Evolutionary conservation across 2,797 vertebrate species (phyloP).

Genomic region (Neosilurus mollespiculum): DNA sequence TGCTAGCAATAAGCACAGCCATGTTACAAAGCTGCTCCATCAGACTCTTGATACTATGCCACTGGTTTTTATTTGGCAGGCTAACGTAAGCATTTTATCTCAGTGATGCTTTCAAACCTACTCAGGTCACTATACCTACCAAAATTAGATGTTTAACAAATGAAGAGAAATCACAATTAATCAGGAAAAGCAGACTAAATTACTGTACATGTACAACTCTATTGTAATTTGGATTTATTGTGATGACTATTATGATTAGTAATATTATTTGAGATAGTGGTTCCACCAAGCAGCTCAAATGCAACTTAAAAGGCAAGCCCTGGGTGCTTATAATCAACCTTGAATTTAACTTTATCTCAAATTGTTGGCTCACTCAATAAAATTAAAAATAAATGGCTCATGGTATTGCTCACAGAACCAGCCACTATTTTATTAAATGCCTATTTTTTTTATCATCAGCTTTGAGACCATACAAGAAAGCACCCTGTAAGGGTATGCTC

Average conservation of each 20-base stretch:
- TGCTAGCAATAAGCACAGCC: constrained; percentile 20
- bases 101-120: too few relatives aligned
- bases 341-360: neutral
- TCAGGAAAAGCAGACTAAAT: neutral
- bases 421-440: neutral
- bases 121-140: neutral
- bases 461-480: neutral
- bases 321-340: too few relatives aligned
- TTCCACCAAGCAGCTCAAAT: neutral
- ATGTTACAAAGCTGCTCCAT: constrained; percentile 16
- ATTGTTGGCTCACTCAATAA: neutral
- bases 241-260: neutral
- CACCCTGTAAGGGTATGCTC: neutral
- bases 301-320: neutral
- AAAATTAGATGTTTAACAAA: neutral
- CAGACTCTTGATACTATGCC: constrained; percentile 9
- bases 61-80: constrained; percentile 10
- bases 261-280: neutral
- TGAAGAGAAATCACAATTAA: neutral
- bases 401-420: neutral
- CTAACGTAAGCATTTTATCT: neutral
- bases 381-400: neutral
- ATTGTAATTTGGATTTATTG: neutral
- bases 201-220: neutral
- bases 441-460: neutral